Evolutionary conservation across 2,888 invertebrate genomes (phyloP), one percentile per base, ranked within the genome.

Genomic region (Limenitis camilla): DNA sequence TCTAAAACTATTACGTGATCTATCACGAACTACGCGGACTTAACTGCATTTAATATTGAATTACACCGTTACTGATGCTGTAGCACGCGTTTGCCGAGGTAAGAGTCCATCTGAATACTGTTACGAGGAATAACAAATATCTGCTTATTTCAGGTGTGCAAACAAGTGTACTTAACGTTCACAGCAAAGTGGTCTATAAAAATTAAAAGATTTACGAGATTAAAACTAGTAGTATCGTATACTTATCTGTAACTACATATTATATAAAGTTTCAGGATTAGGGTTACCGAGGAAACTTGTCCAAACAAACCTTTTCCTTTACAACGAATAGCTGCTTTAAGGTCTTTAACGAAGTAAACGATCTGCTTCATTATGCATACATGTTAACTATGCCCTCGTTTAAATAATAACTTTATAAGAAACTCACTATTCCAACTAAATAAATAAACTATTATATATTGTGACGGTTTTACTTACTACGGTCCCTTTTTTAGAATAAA

Each of bases 221-320:
- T 19, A 19, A 19, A 19, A 19, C 19, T 19, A 19, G 19, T 2
- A 19, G 19, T 19, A 19, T 19, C 19, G 9, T 33, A 44, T n/a
- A 9, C 27, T 6, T 6, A 46, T 11, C 9, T 47, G 32, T 35
- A 8, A 29, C 29, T 11, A 48, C 10, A 35, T 10, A 28, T 35
- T 5, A n/a, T 33, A 33, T 28, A 19, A n/a, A 19, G 30, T 38
- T 11, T 41, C 10, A 39, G 33, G 31, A 49, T 40, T 49, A 28
- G 32, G 39, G 41, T 39, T 36, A 50, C 29, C 36, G 45, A 9
- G 46, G 47, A 41, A 47, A 52, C 47, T 56, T 55, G 30, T 6
- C 33, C 45, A 53, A 58, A 55, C 45, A 50, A 55, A 53, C 45
- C 47, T 42, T 41, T 31, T 43, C 4, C 40, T 30, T 28, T 42